These are phyloP conservation scores for Pogonomyrmex californicus DNA, from an alignment of 1,140 invertebrate species.

Conservation along the genomic window DNA sequence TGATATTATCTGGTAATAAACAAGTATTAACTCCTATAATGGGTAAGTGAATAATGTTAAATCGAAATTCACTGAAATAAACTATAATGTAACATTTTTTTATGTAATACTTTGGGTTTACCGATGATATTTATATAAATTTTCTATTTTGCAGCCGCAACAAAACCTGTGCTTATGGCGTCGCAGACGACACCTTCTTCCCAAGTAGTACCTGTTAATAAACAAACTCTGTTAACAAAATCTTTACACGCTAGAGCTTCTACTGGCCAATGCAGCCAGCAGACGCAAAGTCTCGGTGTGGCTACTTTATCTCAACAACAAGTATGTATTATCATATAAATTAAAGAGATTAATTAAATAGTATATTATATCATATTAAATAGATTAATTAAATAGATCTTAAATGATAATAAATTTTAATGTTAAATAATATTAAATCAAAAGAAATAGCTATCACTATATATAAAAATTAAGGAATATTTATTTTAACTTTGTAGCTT, in stretches of 20 bases:
- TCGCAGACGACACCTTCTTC: constrained; percentile 84
- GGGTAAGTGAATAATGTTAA: constrained; percentile 84
- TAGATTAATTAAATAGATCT: neutral
- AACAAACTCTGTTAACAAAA: constrained; percentile 86
- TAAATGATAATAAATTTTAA: too few relatives aligned
- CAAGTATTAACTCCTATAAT: constrained; percentile 89
- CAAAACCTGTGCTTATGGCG: constrained; percentile 85
- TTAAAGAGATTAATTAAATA: constrained; percentile 37
- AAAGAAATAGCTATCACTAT: too few relatives aligned
- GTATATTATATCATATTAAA: constrained; percentile 18
- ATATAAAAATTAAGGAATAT: neutral
- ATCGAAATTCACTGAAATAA: neutral
- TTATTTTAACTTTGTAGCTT: constrained; percentile 77
- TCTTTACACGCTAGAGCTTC: constrained; percentile 84
- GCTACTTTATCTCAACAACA: constrained; percentile 85
- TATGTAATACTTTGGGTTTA: neutral
- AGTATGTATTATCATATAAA: constrained; percentile 71
- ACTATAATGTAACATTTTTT: constrained; percentile 11
- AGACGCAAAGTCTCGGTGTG: constrained; percentile 83
- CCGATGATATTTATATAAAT: constrained; percentile 18
- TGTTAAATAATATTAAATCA: too few relatives aligned
- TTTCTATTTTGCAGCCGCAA: constrained; percentile 79
- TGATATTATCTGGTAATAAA: constrained; percentile 88
- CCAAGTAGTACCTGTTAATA: constrained; percentile 84
- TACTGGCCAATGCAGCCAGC: constrained; percentile 83